Evolutionary conservation across 1,140 invertebrate species (phyloP).

Genomic region (Achatina immaculata): DNA sequence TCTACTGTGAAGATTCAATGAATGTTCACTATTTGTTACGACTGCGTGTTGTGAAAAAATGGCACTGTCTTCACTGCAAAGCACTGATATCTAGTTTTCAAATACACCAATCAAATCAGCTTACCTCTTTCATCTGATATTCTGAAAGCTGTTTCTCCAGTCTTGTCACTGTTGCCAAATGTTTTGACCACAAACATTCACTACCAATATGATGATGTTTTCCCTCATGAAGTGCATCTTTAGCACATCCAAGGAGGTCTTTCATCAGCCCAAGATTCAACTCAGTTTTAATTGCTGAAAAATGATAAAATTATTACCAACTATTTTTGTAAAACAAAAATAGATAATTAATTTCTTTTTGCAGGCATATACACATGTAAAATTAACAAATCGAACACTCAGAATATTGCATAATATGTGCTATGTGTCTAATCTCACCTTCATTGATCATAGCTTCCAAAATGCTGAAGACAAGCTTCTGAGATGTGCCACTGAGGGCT

Average conservation of each 20-base stretch:
- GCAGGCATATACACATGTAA: too few relatives aligned
- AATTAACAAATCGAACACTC: too few relatives aligned
- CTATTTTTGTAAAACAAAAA: background rate
- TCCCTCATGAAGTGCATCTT: conserved; percentile 80
- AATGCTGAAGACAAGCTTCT: conserved; percentile 92
- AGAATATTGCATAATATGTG: too few relatives aligned
- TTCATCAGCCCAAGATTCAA: conserved; percentile 88
- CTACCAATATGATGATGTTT: conserved; percentile 89
- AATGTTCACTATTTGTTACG: too few relatives aligned
- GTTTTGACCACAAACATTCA: conserved; percentile 88
- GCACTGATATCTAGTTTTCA: too few relatives aligned
- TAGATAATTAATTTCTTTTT: too few relatives aligned
- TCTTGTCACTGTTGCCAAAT: conserved; percentile 84
- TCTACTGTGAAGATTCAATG: too few relatives aligned
- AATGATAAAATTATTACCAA: background rate
- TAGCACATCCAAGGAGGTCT: conserved; percentile 81
- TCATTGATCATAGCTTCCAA: conserved; percentile 93
- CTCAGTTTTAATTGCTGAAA: conserved; percentile 84
- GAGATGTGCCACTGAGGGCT: conserved; percentile 90
- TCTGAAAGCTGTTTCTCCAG: conserved; percentile 86
- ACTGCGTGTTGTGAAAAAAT: too few relatives aligned
- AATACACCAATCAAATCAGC: background rate
- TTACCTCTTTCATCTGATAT: conserved; percentile 74
- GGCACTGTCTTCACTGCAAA: too few relatives aligned
- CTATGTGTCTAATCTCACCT: too few relatives aligned